Conservation (phyloP, 2,888 invertebrate genomes). For the Lithophane socia region DNA sequence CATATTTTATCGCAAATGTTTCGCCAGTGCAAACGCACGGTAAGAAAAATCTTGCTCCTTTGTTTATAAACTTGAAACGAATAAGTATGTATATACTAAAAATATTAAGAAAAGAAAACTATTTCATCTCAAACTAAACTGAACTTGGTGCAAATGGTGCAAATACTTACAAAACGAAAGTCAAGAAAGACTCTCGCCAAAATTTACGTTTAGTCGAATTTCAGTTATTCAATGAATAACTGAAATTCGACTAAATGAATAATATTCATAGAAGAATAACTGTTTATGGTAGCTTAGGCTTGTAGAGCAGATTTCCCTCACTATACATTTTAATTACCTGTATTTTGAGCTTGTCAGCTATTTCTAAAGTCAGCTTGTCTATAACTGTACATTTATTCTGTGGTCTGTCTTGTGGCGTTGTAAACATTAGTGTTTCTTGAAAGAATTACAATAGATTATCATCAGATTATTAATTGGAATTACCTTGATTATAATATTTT, state of each 20-base stretch:
- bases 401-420: slow-evolving; percentile 30
- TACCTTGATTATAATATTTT: not conserved
- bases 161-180: not conserved
- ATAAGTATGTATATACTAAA: too few species aligned
- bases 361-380: not conserved
- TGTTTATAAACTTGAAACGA: not conserved
- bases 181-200: not conserved
- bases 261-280: too few species aligned
- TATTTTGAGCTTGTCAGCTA: not conserved
- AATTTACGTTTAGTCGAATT: not conserved
- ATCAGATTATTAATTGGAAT: not conserved
- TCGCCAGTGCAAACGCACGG: too few species aligned
- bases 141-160: too few species aligned
- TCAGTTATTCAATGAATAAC: too few species aligned
- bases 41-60: too few species aligned
- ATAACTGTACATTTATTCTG: too few species aligned
- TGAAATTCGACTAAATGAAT: too few species aligned
- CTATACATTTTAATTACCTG: not conserved
- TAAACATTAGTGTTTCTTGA: slow-evolving; percentile 26
- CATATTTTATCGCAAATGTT: too few species aligned
- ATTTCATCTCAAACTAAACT: too few species aligned
- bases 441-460: not conserved
- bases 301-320: not conserved
- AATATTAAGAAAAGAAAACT: too few species aligned
- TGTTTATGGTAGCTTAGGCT: not conserved